Conservation (phyloP, 2,113 vertebrate species). For the Solea senegalensis region DNA sequence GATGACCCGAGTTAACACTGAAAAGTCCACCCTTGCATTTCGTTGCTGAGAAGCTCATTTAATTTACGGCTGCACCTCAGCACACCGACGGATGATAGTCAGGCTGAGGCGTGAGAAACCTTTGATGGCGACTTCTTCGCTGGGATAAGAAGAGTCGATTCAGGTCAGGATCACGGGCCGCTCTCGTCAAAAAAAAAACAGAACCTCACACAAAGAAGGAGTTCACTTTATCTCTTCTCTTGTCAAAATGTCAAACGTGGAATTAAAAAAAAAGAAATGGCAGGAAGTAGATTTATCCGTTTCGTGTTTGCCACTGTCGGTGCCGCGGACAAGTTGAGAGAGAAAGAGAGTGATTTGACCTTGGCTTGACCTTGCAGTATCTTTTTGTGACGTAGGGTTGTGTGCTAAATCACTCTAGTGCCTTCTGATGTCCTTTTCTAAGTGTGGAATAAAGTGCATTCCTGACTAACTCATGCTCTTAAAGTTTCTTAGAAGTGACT, state of each 20-base stretch:
- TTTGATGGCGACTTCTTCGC: slow-evolving; percentile 37
- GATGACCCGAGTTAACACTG: slow-evolving; percentile 13
- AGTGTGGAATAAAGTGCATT: slow-evolving; percentile 80
- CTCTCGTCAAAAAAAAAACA: slow-evolving; percentile 14
- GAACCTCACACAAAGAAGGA: slow-evolving; percentile 18
- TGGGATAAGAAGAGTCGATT: slow-evolving; percentile 16
- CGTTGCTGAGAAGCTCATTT: slow-evolving; percentile 48
- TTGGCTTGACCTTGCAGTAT: slow-evolving; percentile 57
- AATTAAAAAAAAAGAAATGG: neutral
- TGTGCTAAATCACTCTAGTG: slow-evolving; percentile 77
- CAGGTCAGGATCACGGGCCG: slow-evolving; percentile 42
- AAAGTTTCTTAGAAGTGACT: neutral
- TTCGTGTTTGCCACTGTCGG: neutral
- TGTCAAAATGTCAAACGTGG: slow-evolving; percentile 14
- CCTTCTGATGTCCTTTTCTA: slow-evolving; percentile 78
- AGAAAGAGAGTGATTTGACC: slow-evolving; percentile 49
- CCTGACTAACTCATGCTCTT: slow-evolving; percentile 56
- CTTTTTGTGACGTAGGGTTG: slow-evolving; percentile 52
- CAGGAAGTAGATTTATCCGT: slow-evolving; percentile 19
- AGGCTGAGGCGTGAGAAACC: slow-evolving; percentile 22
- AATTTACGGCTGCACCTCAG: slow-evolving; percentile 72
- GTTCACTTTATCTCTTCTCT: slow-evolving; percentile 5
- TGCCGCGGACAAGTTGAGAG: slow-evolving; percentile 25
- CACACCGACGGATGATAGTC: slow-evolving; percentile 49
- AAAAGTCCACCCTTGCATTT: slow-evolving; percentile 38